Evolutionary conservation across 2,113 vertebrate species (phyloP).

Genomic region (Saccopteryx bilineata): DNA sequence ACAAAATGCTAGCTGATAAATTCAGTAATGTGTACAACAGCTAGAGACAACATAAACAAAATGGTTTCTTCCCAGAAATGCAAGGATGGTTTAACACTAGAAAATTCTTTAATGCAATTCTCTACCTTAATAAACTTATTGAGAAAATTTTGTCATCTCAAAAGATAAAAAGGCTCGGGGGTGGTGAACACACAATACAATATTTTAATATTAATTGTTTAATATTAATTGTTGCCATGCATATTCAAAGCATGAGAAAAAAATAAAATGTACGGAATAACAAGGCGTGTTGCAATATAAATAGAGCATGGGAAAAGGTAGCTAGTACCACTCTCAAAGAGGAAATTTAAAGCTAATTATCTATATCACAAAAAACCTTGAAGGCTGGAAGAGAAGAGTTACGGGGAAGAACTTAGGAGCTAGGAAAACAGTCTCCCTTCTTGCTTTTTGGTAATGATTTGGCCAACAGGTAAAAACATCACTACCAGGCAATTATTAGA

Average conservation of each 20-base stretch:
- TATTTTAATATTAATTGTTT: too few species aligned
- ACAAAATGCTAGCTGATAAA: neutral
- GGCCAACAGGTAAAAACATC: neutral
- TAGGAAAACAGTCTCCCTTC: neutral
- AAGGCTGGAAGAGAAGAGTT: neutral
- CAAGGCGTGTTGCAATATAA: conserved; percentile 38
- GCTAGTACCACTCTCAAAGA: neutral
- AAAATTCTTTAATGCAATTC: neutral
- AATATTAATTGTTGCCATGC: too few species aligned
- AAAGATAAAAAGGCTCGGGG: neutral
- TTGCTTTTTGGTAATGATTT: neutral
- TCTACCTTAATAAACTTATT: neutral
- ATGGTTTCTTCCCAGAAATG: conserved; percentile 5
- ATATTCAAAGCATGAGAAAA: neutral
- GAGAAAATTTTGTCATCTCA: neutral
- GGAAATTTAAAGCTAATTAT: conserved; percentile 29
- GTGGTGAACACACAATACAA: too few species aligned
- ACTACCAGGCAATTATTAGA: neutral
- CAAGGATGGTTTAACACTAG: neutral
- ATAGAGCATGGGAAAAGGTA: conserved; percentile 34
- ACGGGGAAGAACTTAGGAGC: neutral
- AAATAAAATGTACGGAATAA: conserved; percentile 31
- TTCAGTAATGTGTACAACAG: neutral
- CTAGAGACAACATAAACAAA: neutral
- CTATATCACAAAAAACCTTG: neutral